These are phyloP conservation scores for Nettapus auritus DNA, from an alignment of 2,113 vertebrate genomes.

Conservation along the genomic window DNA sequence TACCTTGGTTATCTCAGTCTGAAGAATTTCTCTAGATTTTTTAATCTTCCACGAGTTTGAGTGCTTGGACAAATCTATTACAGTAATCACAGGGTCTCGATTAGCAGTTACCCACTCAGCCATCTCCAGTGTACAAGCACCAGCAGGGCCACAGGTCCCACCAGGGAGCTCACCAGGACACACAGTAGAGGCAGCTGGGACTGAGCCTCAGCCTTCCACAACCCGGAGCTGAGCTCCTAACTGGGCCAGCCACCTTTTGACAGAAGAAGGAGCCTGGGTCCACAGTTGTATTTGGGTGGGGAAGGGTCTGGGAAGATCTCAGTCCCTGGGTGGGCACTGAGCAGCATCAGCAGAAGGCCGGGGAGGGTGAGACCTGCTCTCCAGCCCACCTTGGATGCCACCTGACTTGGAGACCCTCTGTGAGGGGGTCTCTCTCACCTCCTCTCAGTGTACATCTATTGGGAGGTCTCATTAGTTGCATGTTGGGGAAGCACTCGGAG, in stretches of 20 bases:
- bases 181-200: background rate
- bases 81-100: background rate
- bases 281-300: background rate
- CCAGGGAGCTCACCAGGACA: background rate
- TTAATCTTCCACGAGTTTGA: background rate
- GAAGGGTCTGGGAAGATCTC: background rate
- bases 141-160: background rate
- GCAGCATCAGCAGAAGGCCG: background rate
- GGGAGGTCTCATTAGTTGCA: constrained; percentile 47
- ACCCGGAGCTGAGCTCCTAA: background rate
- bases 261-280: background rate
- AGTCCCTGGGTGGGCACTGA: background rate
- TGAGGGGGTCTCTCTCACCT: background rate
- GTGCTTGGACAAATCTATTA: background rate
- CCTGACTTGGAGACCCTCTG: background rate
- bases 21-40: background rate
- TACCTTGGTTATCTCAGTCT: background rate
- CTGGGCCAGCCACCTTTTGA: background rate
- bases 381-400: background rate
- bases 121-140: background rate
- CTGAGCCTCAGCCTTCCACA: background rate
- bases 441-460: background rate
- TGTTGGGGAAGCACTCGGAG: background rate
- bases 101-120: background rate
- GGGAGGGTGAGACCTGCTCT: background rate